Evolutionary conservation across 2,113 vertebrate species (phyloP).

Genomic region (Larimichthys crocea): DNA sequence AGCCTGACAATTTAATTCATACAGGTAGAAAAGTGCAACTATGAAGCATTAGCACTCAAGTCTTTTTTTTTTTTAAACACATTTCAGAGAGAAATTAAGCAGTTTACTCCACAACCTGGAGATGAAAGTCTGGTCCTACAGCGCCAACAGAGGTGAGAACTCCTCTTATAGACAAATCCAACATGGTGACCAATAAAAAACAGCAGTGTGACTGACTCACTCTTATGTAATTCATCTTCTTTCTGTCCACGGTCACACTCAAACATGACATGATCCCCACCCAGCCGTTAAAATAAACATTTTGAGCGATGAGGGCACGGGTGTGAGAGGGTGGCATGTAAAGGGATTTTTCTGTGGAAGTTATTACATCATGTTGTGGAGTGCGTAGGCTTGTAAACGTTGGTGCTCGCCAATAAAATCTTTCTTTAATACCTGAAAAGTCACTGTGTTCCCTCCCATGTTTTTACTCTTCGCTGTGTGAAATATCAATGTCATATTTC

Average conservation of each 20-base stretch:
- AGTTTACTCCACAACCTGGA: background rate
- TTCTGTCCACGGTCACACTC: background rate
- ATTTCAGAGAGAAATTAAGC: background rate
- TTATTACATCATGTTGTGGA: constrained; percentile 51
- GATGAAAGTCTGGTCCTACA: background rate
- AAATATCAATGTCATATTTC: constrained; percentile 5
- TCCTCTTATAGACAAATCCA: constrained; percentile 12
- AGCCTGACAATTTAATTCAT: background rate
- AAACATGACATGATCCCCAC: constrained; percentile 47
- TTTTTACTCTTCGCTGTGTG: background rate
- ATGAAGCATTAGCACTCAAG: background rate
- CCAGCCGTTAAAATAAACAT: constrained; percentile 47
- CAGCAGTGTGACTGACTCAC: constrained; percentile 3
- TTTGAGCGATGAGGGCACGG: constrained; percentile 29
- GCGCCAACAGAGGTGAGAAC: background rate
- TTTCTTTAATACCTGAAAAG: constrained; percentile 12
- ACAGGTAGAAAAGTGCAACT: too few relatives aligned
- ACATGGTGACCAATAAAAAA: constrained; percentile 4
- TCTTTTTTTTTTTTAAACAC: background rate
- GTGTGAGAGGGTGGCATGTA: constrained; percentile 18
- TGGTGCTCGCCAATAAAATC: constrained; percentile 9
- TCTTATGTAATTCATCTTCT: constrained; percentile 12
- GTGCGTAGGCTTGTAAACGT: constrained; percentile 14
- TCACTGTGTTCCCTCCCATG: background rate
- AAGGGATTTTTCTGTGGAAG: constrained; percentile 31